Conservation (phyloP, 2,888 invertebrate species). For the Netelia fuscicornis region DNA sequence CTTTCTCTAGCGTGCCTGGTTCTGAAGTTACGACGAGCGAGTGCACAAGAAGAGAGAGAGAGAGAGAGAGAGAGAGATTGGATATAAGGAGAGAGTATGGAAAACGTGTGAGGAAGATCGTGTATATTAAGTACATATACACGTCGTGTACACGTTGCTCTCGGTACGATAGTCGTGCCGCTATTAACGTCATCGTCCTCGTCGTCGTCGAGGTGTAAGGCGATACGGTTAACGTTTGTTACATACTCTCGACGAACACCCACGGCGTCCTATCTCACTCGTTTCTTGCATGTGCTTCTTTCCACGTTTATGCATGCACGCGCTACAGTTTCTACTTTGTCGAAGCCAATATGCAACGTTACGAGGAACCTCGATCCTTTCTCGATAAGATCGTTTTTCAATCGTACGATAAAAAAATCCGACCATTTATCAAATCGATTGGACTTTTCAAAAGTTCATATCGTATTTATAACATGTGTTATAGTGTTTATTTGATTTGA, state of each 20-base stretch:
- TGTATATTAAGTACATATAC: conserved; percentile 24
- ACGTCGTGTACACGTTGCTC: conserved; percentile 26
- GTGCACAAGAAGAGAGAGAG: conserved; percentile 15
- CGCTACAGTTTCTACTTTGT: conserved; percentile 30
- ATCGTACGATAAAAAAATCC: too few species aligned
- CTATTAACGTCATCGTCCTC: conserved; percentile 61
- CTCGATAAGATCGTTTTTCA: too few species aligned
- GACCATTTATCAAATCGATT: too few species aligned
- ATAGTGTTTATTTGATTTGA: neutral
- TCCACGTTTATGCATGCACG: conserved; percentile 31
- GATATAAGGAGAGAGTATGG: conserved; percentile 11
- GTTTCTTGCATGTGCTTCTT: conserved; percentile 24
- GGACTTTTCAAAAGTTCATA: too few species aligned
- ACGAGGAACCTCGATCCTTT: conserved; percentile 9
- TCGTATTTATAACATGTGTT: neutral
- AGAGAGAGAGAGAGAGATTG: conserved; percentile 12
- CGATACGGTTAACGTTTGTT: conserved; percentile 69
- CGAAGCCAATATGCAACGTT: conserved; percentile 24
- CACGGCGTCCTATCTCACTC: conserved; percentile 56
- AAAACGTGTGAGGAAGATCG: conserved; percentile 54
- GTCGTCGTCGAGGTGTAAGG: conserved; percentile 67
- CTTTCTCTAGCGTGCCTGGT: neutral
- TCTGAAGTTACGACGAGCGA: conserved; percentile 48
- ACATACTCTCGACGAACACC: conserved; percentile 65
- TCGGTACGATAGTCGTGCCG: conserved; percentile 55